phyloP scores from a whole-genome alignment of 2,113 vertebrate genomes.

The Puffinus mauretanicus region DNA sequence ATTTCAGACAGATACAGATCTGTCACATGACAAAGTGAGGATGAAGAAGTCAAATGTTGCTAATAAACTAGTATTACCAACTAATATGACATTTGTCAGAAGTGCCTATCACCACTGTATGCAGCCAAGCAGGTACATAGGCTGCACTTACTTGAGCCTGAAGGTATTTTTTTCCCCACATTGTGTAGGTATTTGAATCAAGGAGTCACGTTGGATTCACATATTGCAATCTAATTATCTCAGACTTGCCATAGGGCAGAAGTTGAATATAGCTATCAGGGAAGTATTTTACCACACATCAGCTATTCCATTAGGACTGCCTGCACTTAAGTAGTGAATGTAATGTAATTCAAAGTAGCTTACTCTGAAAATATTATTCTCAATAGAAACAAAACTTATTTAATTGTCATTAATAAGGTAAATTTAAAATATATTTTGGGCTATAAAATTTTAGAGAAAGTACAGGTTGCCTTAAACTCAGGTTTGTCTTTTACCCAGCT shows the following conservation, averaged over 20 bases:
- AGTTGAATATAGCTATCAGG: neutral
- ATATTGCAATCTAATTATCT: neutral
- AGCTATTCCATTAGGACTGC: neutral
- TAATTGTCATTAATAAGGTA: neutral
- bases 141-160: neutral
- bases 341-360: neutral
- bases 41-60: neutral
- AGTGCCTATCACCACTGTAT: neutral
- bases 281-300: neutral
- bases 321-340: neutral
- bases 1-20: neutral
- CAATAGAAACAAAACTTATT: neutral
- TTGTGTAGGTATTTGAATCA: neutral
- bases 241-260: neutral
- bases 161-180: accelerated
- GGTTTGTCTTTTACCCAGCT: neutral
- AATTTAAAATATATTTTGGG: neutral
- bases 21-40: neutral
- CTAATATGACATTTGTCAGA: neutral
- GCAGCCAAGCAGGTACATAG: neutral
- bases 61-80: neutral
- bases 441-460: neutral
- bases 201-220: neutral
- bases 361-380: neutral
- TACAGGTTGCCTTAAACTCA: neutral